Percentiles rank a stretch among this genome's conserved stretches.
These are phyloP conservation scores for Ataeniobius toweri DNA, from an alignment of 2,797 vertebrate genomes.

Conservation along the genomic window DNA sequence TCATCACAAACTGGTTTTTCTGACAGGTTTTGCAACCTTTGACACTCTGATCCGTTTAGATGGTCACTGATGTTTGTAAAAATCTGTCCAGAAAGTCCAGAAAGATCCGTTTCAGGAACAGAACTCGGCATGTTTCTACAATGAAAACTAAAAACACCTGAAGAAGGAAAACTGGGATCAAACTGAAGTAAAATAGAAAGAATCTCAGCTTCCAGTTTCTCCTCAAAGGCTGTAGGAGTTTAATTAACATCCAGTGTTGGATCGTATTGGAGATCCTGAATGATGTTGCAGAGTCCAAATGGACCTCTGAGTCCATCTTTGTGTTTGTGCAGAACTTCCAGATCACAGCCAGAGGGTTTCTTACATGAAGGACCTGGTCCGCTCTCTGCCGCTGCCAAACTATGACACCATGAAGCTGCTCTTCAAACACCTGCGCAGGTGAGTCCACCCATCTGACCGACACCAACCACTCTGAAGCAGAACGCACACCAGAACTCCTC, in stretches of 20 bases:
- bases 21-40: not conserved
- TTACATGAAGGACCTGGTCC: conserved; percentile 86
- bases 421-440: conserved; percentile 90
- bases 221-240: not conserved
- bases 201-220: not conserved
- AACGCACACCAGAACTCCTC: not conserved
- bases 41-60: not conserved
- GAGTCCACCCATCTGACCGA: conserved; percentile 41
- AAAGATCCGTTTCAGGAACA: not conserved
- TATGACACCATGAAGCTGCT: conserved; percentile 89
- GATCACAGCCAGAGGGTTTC: conserved; percentile 77
- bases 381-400: conserved; percentile 84
- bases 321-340: conserved; percentile 79
- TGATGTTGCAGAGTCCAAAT: not conserved
- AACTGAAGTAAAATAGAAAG: too few species aligned
- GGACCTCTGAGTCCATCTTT: not conserved
- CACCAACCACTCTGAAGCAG: not conserved
- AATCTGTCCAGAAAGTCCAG: not conserved
- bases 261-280: too few species aligned
- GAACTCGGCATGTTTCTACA: not conserved
- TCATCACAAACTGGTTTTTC: not conserved
- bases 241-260: not conserved
- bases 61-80: not conserved
- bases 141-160: not conserved
- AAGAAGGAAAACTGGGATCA: too few species aligned